Base-by-base conservation (phyloP, 2,888 invertebrate species). In the Drosophila vallismaia region DNA sequence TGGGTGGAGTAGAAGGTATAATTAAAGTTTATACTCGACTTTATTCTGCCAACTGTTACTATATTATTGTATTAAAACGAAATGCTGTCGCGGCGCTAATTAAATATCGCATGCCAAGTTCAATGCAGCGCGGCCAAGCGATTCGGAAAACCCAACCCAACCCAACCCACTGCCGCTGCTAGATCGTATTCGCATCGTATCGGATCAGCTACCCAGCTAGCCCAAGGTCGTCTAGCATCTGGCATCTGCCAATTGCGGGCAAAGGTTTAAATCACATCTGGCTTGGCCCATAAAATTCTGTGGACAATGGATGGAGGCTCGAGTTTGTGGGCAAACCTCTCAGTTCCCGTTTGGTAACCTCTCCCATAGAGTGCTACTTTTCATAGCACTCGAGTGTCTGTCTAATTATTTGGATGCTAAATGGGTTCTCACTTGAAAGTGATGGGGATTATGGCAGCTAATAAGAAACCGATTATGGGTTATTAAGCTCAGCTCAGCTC, bases 101-200 rank as follows among this genome's bases (percentile, higher is more conserved):
- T 70, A 70, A 72, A 75, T 48, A 75, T 70, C 54, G 70, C 79
- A 78, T 66, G 83, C 49, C 81, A 79, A 81, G 84, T 75, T 78
- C 64, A 80, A 84, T 74, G 71, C 81, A 78, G 72, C 44, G 59
- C 71, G 44, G 62, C 62, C 52, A 51, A 73, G 26, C 50, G 73
- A 54, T 29, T 33, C 42, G 10, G 36, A 48, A 24, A 31, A 24
- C 26, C 52, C 44, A 5, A 6, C 42, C 42, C 62, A 31, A 24
- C 26, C 52, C 44, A 5, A 6, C 42, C 42, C 62, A 40, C 9
- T 3, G 40, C 8, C 40, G 28, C 1, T 28, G 50, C 12, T 19
- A 51, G 40, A 42, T 42, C 38, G 38, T 7, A 12, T 28, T 59
- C 58, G 45, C 6, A 51, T 64, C 52, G 36, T 29, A 36, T 48